phyloP scores from a whole-genome alignment of 2,113 vertebrate species.

The Pitta sordida region DNA sequence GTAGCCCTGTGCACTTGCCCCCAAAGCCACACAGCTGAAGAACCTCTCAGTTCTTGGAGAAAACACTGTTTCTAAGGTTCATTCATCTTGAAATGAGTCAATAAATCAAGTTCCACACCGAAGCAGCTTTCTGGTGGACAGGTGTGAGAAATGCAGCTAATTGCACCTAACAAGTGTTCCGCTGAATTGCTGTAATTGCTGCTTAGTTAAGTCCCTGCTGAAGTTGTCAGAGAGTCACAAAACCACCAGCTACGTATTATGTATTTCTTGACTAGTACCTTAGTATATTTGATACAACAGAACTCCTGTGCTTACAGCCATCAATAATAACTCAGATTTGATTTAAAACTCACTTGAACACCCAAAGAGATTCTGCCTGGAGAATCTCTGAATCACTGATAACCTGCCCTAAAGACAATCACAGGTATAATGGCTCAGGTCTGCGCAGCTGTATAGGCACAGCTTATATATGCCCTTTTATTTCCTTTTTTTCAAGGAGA shows the following conservation, averaged over 20 bases:
- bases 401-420: not conserved
- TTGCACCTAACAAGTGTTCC: not conserved
- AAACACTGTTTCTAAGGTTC: not conserved
- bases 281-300: not conserved
- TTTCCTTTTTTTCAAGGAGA: not conserved
- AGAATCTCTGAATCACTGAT: not conserved
- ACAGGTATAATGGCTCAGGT: not conserved
- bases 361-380: not conserved
- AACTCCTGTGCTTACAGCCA: not conserved
- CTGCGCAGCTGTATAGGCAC: no score
- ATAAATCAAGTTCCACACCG: not conserved
- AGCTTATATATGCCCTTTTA: not conserved
- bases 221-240: not conserved
- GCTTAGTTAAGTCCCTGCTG: not conserved
- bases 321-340: not conserved
- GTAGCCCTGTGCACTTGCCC: not conserved
- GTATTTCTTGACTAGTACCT: not conserved
- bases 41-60: not conserved
- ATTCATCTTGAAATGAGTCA: not conserved
- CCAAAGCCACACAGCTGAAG: not conserved
- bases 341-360: not conserved
- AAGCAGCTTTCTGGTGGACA: not conserved
- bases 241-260: not conserved
- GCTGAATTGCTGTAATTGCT: not conserved
- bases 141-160: not conserved